These are phyloP conservation scores for Tenthredo mesomela DNA, from an alignment of 2,888 invertebrate species.

Conservation along the genomic window DNA sequence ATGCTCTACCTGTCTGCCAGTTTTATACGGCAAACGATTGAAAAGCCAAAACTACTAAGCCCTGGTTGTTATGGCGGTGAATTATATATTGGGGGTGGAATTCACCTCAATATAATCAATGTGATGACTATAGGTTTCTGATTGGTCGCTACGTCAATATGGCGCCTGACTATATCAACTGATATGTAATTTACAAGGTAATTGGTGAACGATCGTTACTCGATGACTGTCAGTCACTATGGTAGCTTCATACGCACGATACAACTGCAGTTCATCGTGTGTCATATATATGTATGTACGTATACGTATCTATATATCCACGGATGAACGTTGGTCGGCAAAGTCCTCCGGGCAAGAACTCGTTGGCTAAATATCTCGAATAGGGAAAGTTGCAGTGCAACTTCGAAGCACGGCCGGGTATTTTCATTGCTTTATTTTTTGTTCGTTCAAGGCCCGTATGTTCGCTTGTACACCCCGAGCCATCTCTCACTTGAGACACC, in stretches of 20 bases:
- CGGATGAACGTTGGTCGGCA: background rate
- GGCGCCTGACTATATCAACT: constrained; percentile 69
- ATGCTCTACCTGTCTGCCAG: background rate
- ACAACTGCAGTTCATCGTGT: background rate
- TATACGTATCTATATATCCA: background rate
- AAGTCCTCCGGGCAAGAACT: constrained; percentile 57
- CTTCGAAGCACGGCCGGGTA: constrained; percentile 31
- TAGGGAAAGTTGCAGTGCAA: constrained; percentile 66
- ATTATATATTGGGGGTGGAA: background rate
- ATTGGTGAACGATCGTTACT: constrained; percentile 65
- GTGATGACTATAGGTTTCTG: constrained; percentile 35
- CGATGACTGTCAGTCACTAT: constrained; percentile 37
- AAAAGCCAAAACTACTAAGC: background rate
- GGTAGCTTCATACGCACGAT: constrained; percentile 37
- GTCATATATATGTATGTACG: background rate
- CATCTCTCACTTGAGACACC: constrained; percentile 45
- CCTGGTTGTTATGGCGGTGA: constrained; percentile 4
- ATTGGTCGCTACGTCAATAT: constrained; percentile 70
- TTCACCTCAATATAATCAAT: constrained; percentile 7
- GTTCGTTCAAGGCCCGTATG: background rate
- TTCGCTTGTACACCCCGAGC: constrained; percentile 31
- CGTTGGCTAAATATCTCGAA: constrained; percentile 65
- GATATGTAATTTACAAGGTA: constrained; percentile 72
- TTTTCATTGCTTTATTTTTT: constrained; percentile 43
- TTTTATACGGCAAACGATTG: background rate